A percentile compares a stretch with the other conserved stretches of the same genome.
phyloP scores from a whole-genome alignment of 2,888 invertebrate genomes.

The Abrostola triplasia region DNA sequence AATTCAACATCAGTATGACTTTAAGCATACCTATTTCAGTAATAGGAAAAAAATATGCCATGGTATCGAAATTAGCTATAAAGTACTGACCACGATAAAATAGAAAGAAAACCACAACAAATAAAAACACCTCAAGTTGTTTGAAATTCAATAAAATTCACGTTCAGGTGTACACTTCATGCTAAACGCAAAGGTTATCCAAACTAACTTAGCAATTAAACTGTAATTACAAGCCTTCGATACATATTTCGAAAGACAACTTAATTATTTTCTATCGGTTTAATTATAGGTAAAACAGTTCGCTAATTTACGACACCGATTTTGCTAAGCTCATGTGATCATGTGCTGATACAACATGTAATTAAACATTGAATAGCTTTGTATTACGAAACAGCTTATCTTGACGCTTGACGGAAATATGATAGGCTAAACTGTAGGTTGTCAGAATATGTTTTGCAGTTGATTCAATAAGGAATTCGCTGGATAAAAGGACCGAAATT shows the following conservation, averaged over 20 bases:
- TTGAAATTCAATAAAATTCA: slow-evolving; percentile 21
- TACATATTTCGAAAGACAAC: slow-evolving; percentile 57
- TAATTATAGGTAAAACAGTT: slow-evolving; percentile 53
- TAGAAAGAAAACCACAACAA: neutral
- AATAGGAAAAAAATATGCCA: no score
- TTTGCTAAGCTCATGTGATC: slow-evolving; percentile 32
- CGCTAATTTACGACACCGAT: slow-evolving; percentile 43
- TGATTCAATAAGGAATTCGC: slow-evolving; percentile 3
- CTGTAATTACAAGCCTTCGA: slow-evolving; percentile 46
- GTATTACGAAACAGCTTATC: slow-evolving; percentile 28
- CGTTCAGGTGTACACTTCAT: slow-evolving; percentile 23
- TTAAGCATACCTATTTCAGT: no score
- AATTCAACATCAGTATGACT: no score
- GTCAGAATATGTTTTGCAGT: slow-evolving; percentile 9
- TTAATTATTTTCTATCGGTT: slow-evolving; percentile 59
- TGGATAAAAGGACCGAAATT: neutral
- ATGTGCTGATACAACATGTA: slow-evolving; percentile 33
- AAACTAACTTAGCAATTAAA: slow-evolving; percentile 45
- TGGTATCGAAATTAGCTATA: neutral
- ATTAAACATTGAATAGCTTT: slow-evolving; percentile 40
- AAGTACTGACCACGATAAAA: neutral
- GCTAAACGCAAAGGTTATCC: slow-evolving; percentile 48
- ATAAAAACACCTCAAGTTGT: neutral
- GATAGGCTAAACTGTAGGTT: slow-evolving; percentile 19
- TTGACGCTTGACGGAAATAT: slow-evolving; percentile 27